These are phyloP conservation scores for Hipposideros armiger DNA, from an alignment of 2,113 vertebrate species.

Conservation along the genomic window DNA sequence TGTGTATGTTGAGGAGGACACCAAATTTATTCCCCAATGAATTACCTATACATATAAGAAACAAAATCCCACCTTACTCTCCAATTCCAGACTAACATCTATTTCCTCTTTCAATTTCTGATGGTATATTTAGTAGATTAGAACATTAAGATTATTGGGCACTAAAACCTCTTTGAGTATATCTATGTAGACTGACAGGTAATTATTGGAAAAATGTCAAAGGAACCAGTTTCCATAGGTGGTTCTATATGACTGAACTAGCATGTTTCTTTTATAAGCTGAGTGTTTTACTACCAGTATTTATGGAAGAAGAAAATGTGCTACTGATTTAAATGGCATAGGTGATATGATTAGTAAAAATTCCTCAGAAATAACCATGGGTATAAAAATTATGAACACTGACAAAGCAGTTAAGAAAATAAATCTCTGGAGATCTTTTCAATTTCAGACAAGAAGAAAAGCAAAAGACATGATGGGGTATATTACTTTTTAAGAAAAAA, in stretches of 20 bases:
- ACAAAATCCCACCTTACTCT: neutral
- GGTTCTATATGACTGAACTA: slow-evolving; percentile 19
- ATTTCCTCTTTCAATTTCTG: slow-evolving; percentile 19
- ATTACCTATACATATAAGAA: slow-evolving; percentile 17
- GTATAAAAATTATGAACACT: slow-evolving; percentile 54
- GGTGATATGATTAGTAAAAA: slow-evolving; percentile 23
- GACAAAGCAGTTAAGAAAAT: slow-evolving; percentile 25
- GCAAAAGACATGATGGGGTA: slow-evolving; percentile 2
- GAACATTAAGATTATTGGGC: neutral
- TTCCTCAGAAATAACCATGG: slow-evolving; percentile 17
- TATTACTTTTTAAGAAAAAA: slow-evolving; percentile 6
- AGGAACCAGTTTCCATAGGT: slow-evolving; percentile 16
- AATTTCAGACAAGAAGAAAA: slow-evolving; percentile 60
- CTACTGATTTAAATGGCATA: slow-evolving; percentile 21
- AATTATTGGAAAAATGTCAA: slow-evolving; percentile 18
- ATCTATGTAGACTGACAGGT: neutral
- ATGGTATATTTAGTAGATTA: neutral
- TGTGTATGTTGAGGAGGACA: slow-evolving; percentile 47
- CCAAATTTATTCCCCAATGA: slow-evolving; percentile 21
- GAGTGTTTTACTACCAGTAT: slow-evolving; percentile 21
- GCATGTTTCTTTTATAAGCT: slow-evolving; percentile 28
- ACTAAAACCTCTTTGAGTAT: slow-evolving; percentile 11
- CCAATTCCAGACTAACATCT: slow-evolving; percentile 12
- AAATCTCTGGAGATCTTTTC: slow-evolving; percentile 1
- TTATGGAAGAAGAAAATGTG: slow-evolving; percentile 21